A percentile compares a stretch with the other conserved stretches of the same genome.
Conservation (phyloP, 2,797 vertebrate species). For the Gephyroberyx darwinii region DNA sequence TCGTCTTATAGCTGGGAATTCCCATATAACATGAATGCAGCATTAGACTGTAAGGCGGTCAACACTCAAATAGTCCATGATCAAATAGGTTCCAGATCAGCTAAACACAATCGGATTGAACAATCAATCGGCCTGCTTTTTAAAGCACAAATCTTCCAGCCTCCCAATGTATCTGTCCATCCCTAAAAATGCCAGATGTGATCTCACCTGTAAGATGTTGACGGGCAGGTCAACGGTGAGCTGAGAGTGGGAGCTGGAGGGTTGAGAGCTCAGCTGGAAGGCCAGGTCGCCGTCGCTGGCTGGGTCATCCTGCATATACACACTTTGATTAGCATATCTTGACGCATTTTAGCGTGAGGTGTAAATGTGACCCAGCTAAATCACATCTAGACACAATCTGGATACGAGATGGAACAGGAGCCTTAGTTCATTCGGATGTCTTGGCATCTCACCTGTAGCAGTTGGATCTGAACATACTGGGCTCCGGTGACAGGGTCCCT, state of each 20-base stretch:
- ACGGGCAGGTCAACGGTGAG: constrained; percentile 92
- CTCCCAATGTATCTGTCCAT: too few species aligned
- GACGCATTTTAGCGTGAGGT: too few species aligned
- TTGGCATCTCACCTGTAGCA: constrained; percentile 88
- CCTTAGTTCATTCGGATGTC: not conserved
- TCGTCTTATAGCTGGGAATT: too few species aligned
- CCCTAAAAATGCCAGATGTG: not conserved
- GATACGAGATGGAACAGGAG: not conserved
- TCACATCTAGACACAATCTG: not conserved
- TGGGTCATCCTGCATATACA: constrained; percentile 85
- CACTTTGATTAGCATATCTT: not conserved
- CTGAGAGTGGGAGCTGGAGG: constrained; percentile 89
- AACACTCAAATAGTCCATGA: not conserved
- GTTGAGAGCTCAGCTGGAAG: constrained; percentile 89
- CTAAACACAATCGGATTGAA: too few species aligned
- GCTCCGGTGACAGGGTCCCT: constrained; percentile 85
- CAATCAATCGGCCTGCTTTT: too few species aligned
- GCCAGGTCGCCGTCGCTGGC: constrained; percentile 89
- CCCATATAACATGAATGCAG: not conserved
- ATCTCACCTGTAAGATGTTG: constrained; percentile 91
- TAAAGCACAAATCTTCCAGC: too few species aligned
- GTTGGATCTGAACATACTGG: constrained; percentile 92
- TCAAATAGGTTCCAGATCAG: not conserved
- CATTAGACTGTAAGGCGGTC: too few species aligned
- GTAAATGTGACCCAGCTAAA: not conserved